phyloP scores from a whole-genome alignment of 1,140 invertebrate species.

The Drosophila pruinosa region DNA sequence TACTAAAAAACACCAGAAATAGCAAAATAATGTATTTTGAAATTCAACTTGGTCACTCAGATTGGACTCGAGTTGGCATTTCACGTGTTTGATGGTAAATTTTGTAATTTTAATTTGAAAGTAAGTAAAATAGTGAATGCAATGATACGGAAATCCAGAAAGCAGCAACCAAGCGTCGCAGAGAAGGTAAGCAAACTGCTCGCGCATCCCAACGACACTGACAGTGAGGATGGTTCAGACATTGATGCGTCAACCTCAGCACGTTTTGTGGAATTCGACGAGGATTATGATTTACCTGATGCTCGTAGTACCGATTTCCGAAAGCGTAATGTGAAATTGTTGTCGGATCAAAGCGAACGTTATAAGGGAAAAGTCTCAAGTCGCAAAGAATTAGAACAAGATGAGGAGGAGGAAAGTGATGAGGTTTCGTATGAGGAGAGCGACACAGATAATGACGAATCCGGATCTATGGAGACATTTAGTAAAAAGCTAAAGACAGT shows the following conservation, averaged over 20 bases:
- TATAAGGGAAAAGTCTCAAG: constrained; percentile 89
- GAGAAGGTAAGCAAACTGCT: constrained; percentile 67
- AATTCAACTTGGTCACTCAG: no score
- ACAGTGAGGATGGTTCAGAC: constrained; percentile 55
- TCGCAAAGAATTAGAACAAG: constrained; percentile 83
- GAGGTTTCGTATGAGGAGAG: constrained; percentile 70
- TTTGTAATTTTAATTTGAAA: constrained; percentile 13
- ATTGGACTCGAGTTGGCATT: no score
- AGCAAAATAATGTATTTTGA: no score
- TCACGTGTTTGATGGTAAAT: constrained; percentile 22
- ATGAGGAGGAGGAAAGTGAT: constrained; percentile 40
- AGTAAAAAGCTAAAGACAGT: constrained; percentile 32
- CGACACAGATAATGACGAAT: constrained; percentile 59
- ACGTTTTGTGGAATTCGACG: constrained; percentile 81
- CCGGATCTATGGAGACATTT: constrained; percentile 37
- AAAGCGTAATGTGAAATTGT: constrained; percentile 86
- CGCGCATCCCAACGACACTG: constrained; percentile 65
- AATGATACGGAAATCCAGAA: constrained; percentile 68
- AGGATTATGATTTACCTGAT: constrained; percentile 85
- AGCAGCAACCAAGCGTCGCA: constrained; percentile 59
- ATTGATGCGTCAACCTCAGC: constrained; percentile 60
- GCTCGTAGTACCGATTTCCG: constrained; percentile 85
- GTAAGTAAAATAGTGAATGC: constrained; percentile 28
- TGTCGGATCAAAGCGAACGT: constrained; percentile 88
- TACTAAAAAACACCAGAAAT: no score